Evolutionary conservation across 1,140 invertebrate species (phyloP), one percentile per base, ranked within the genome.

Genomic region (Notospermus geniculatus): DNA sequence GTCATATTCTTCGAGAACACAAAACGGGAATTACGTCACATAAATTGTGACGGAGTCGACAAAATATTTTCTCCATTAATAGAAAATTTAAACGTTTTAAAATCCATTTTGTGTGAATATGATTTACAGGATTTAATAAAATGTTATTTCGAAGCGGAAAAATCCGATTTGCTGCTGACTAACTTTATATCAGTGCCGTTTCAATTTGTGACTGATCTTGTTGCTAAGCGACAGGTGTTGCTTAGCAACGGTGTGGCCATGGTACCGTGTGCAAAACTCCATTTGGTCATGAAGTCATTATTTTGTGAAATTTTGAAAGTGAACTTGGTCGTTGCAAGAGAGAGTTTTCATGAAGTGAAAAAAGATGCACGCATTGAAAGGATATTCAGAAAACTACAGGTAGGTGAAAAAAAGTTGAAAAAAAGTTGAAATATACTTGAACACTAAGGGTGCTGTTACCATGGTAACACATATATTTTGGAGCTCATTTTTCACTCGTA

Each of bases 111-210:
- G 4, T 62, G 17, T 19, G 28, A 28, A 27, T 36, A 28, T 59
- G 50, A 17, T 66, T 65, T 11, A 68, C 58, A 57, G 39, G 36
- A 56, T 15, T 59, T 65, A 15, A 36, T 64, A 7, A 56, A 62
- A 19, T 41, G 56, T 23, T 71, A 68, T 57, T 29, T 68, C 25
- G 22, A 41, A 19, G 63, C 64, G 29, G 57, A 46, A 39, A 46
- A 53, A n/a, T 27, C 7, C 11, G 22, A 41, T 0, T 54, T 23
- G 27, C 27, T 46, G 13, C 4, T 59, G 53, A 19, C 5, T 22
- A 22, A n/a, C n/a, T 50, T 22, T n/a, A 62, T 72, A 45, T 13
- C n/a, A 19, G 23, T 70, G 30, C 70, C 70, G 23, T 72, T 72
- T 53, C 55, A 54, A 29, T 43, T 53, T 58, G 66, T 64, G 2